phyloP scores from a whole-genome alignment of 2,113 vertebrate species.

The Lipophrys pholis region DNA sequence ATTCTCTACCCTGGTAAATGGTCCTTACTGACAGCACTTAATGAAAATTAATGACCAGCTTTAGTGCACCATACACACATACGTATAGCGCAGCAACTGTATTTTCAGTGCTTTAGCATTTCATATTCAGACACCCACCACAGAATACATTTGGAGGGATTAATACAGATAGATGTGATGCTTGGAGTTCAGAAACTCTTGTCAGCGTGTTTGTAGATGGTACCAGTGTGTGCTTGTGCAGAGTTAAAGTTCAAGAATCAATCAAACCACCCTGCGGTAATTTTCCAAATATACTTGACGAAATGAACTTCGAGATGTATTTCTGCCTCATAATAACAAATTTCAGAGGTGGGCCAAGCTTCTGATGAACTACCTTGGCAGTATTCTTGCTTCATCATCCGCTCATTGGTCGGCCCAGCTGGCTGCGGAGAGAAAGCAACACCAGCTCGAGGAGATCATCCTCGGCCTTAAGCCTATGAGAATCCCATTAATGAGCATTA shows the following conservation, averaged over 20 bases:
- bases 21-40: slow-evolving; percentile 83
- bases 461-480: slow-evolving; percentile 48
- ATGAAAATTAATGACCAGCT: slow-evolving; percentile 83
- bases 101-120: slow-evolving; percentile 34
- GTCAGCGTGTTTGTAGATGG: not conserved
- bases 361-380: slow-evolving; percentile 54
- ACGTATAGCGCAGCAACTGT: slow-evolving; percentile 55
- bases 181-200: slow-evolving; percentile 13
- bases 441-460: slow-evolving; percentile 50
- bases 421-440: slow-evolving; percentile 41
- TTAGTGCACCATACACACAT: slow-evolving; percentile 48
- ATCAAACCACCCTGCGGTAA: slow-evolving; percentile 40
- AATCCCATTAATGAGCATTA: slow-evolving; percentile 74
- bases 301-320: slow-evolving; percentile 56
- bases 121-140: slow-evolving; percentile 2
- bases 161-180: slow-evolving; percentile 5
- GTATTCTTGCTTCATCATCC: slow-evolving; percentile 61
- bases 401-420: slow-evolving; percentile 50
- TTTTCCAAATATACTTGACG: slow-evolving; percentile 50
- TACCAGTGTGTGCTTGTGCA: slow-evolving; percentile 21
- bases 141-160: not conserved
- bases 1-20: slow-evolving; percentile 82
- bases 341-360: slow-evolving; percentile 37
- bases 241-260: slow-evolving; percentile 33
- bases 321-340: slow-evolving; percentile 57